Base-by-base conservation (phyloP, 2,113 vertebrate species). In the Amblyornis subalaris region DNA sequence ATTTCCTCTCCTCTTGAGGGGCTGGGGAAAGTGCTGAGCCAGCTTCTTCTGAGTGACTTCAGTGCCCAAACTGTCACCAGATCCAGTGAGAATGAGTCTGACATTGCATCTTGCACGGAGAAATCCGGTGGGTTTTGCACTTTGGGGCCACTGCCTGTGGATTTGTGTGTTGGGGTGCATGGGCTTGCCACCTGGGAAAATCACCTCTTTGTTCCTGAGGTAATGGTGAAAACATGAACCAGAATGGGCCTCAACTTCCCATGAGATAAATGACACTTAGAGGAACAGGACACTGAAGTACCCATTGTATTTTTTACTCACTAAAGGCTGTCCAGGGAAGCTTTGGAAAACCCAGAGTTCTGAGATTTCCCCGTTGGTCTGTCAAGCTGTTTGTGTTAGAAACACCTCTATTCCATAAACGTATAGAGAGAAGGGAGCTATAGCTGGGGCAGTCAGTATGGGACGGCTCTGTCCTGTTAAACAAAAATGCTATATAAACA, bases 401-500 rank as follows among this genome's bases (percentile, higher is more conserved):
- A 82, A 48, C 1, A 10, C 25, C 36, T 90, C 48, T 55, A 1
- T 44, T 53, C 44, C 54, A 25, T 23, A 60, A 73, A 85, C 4
- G 3, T 18, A 62, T 4, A 47, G 74, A 71, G 22, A 69, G 53
- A 31, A 80, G 44, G 74, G 64, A 89, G 74, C 60, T 75, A 8
- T 14, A 64, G 79, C 64, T 48, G 5, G 26, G 69, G 38, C 73
- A 48, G 22, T 55, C 87, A 67, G 92, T 93, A 21, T 96, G 35
- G 29, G 55, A 62, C 2, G 0, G 47, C 67, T 67, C 72, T 2
- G 9, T 92, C 60, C 86, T 84, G 75, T 72, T 87, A 58, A 93
- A 85, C 66, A 85, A 86, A 96, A 96, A 88, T 73, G 72, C 35
- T 76, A 12, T 87, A 96, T 88, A 96, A 96, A 96, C 96, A 96